Conservation (phyloP, 1,140 invertebrate species). For the Drosophila nasuta region DNA sequence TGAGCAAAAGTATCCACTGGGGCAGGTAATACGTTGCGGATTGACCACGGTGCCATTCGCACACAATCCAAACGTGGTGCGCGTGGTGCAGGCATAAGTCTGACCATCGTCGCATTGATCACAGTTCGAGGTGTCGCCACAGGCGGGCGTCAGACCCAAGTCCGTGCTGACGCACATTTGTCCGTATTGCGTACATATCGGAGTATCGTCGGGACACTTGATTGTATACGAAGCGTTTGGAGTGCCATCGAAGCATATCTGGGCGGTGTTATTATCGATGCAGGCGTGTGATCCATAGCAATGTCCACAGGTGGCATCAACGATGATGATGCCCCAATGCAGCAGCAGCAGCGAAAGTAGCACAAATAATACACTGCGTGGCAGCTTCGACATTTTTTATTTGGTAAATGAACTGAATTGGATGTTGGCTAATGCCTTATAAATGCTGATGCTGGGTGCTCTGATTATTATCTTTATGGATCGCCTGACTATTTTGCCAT, state of each 20-base stretch:
- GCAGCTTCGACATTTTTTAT: conserved; percentile 48
- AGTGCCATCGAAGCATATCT: conserved; percentile 52
- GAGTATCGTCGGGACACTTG: conserved; percentile 30
- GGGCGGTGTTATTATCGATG: conserved; percentile 43
- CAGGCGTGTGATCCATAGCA: conserved; percentile 58
- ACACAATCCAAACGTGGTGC: conserved; percentile 54
- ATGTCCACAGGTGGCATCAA: conserved; percentile 54
- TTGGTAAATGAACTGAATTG: conserved; percentile 44
- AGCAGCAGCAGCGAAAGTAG: conserved; percentile 29
- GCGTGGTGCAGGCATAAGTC: conserved; percentile 63
- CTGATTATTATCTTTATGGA: conserved; percentile 55
- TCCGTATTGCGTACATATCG: conserved; percentile 51
- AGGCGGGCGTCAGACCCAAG: neutral
- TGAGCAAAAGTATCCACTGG: conserved; percentile 36
- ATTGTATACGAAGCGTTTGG: conserved; percentile 11
- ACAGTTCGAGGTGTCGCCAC: conserved; percentile 59
- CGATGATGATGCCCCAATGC: neutral
- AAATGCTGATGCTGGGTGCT: conserved; percentile 45
- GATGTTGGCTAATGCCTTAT: conserved; percentile 49
- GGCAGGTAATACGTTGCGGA: conserved; percentile 22
- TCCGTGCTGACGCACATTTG: conserved; percentile 39
- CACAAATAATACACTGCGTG: conserved; percentile 26
- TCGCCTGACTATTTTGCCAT: neutral
- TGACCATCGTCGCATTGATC: conserved; percentile 18
- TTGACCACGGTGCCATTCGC: neutral